Evolutionary conservation across 2,113 vertebrate genomes (phyloP), one percentile per base, ranked within the genome.

Genomic region (Reinhardtius hippoglossoides): DNA sequence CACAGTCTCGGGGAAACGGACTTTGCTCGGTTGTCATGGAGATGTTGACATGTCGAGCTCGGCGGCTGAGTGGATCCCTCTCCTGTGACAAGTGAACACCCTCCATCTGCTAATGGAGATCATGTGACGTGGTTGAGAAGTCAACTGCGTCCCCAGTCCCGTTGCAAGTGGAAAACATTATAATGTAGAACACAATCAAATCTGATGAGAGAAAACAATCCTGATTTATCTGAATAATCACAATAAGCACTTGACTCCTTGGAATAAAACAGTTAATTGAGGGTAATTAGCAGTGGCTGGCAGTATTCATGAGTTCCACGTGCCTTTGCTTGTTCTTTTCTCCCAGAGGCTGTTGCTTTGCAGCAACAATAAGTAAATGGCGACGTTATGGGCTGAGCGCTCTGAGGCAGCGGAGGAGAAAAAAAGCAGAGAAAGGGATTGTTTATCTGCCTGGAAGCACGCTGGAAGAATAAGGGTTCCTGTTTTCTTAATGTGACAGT

Each of bases 401-500:
- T 74, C 24, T 3, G 44, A 79, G 67, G 57, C 23, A 59, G 35
- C 12, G 20, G 57, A 31, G 27, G 15, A 54, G 0, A 31, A 31
- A 7, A 23, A 31, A 31, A 31, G 31, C 7, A 31, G 31, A 31
- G 31, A 14, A 18, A 50, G 31, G n/a, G 9, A 15, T 15, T 70
- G 71, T 81, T 75, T 67, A 71, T 65, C 0, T 68, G 66, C 76
- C 60, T 77, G 56, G 7, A 27, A 78, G 63, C 61, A 16, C 0
- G 12, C 21, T 12, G 3, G 48, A 74, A 74, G 52, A 63, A 69
- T 7, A 59, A 67, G 24, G 7, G 44, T 16, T 16, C 61, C 77
- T 35, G 21, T 26, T 35, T 72, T 78, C 58, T 68, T 56, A 44
- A 70, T 76, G 54, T 76, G 78, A 76, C 76, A 67, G 66, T 82